These are phyloP conservation scores for Malacosoma neustria DNA, from an alignment of 2,888 invertebrate species.

Conservation along the genomic window DNA sequence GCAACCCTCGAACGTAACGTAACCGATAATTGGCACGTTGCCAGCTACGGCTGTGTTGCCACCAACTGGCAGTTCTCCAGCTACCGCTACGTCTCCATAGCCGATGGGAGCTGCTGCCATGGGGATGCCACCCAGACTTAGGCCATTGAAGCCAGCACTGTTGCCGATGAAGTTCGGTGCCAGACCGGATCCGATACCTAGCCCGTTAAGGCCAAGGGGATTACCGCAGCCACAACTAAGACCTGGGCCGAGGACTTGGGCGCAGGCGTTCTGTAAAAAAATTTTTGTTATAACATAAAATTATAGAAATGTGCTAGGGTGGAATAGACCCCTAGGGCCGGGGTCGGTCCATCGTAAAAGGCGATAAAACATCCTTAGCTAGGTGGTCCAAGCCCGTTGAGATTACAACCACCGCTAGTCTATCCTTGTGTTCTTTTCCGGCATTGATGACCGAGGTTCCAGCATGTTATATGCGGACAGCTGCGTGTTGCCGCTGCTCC, in stretches of 20 bases:
- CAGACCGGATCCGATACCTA: slow-evolving; percentile 4
- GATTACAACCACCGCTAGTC: too few relatives aligned
- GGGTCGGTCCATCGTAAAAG: too few relatives aligned
- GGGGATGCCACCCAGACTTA: slow-evolving; percentile 4
- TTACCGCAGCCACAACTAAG: slow-evolving; percentile 2
- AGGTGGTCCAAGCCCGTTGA: too few relatives aligned
- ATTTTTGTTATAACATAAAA: too few relatives aligned
- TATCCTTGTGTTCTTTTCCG: too few relatives aligned
- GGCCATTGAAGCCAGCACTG: slow-evolving; percentile 6
- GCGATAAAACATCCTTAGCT: too few relatives aligned
- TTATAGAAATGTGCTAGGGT: not conserved
- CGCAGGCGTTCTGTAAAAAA: slow-evolving; percentile 19
- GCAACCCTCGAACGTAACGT: slow-evolving; percentile 52
- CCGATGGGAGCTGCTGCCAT: slow-evolving; percentile 18
- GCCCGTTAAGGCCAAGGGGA: slow-evolving; percentile 5
- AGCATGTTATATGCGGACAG: too few relatives aligned
- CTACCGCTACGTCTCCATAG: slow-evolving; percentile 39
- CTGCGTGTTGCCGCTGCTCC: too few relatives aligned
- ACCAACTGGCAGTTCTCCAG: slow-evolving; percentile 45
- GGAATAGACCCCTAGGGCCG: too few relatives aligned
- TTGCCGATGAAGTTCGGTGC: not conserved
- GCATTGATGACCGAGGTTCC: too few relatives aligned
- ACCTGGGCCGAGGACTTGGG: slow-evolving; percentile 13
- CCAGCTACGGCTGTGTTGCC: slow-evolving; percentile 45
- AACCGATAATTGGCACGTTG: slow-evolving; percentile 56